Conservation (phyloP, 2,797 vertebrate species). For the Tapirus indicus region DNA sequence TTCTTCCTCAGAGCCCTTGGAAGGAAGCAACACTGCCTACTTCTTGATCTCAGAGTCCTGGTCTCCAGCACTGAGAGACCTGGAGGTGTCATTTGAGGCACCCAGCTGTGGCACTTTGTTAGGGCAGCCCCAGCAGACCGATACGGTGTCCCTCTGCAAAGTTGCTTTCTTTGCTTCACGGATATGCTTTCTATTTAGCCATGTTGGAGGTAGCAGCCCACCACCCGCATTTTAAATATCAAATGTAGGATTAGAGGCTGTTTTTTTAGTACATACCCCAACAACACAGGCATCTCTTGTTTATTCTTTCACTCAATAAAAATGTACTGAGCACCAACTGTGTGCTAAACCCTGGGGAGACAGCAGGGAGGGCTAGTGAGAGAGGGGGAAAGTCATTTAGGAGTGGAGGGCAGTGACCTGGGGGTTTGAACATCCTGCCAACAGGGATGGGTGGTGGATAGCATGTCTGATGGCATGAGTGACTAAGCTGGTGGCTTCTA, state of each 20-base stretch:
- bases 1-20: no score
- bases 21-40: background rate
- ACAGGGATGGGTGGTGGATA: no score
- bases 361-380: background rate
- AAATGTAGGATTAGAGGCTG: background rate
- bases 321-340: background rate
- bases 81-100: background rate
- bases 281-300: background rate
- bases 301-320: background rate
- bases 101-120: background rate
- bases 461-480: rapidly evolving
- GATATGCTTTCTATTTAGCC: background rate
- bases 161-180: background rate
- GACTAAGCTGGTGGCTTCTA: background rate
- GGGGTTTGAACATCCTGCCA: background rate
- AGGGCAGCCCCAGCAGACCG: background rate
- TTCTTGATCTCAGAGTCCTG: background rate
- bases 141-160: background rate
- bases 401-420: background rate
- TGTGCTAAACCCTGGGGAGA: background rate
- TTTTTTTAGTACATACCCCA: background rate
- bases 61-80: background rate
- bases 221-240: background rate
- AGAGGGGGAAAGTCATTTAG: background rate
- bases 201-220: background rate